phyloP scores from a whole-genome alignment of 2,797 vertebrate genomes.

The Podargus strigoides region DNA sequence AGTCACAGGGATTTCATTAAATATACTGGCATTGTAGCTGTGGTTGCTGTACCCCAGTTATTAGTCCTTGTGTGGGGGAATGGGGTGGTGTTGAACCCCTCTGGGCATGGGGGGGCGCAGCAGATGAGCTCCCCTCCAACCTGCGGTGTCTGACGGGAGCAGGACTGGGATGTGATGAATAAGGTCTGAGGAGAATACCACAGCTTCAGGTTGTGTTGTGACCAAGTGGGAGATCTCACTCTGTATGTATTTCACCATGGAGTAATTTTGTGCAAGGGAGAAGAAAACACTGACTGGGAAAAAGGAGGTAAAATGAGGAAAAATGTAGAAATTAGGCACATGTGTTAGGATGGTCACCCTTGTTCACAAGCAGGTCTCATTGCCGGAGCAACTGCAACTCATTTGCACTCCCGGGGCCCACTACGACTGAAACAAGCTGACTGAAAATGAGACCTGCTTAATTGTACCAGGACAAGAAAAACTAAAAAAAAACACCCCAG shows the following conservation, averaged over 20 bases:
- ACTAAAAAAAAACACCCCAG: too few species aligned
- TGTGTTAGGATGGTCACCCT: background rate
- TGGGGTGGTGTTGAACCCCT: too few species aligned
- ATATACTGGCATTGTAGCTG: rapidly evolving
- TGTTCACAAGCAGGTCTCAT: rapidly evolving
- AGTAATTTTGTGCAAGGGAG: background rate
- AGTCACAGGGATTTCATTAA: background rate
- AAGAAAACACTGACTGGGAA: background rate
- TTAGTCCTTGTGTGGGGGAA: background rate
- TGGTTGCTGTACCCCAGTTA: background rate
- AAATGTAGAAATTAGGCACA: background rate
- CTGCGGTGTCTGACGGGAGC: rapidly evolving
- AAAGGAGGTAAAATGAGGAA: background rate
- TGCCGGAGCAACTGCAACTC: background rate
- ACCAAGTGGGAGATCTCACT: background rate
- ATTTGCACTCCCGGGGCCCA: background rate
- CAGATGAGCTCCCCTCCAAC: background rate
- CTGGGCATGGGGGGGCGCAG: background rate
- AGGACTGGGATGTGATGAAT: background rate
- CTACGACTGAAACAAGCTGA: background rate
- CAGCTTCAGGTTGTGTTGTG: background rate
- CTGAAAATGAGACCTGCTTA: background rate
- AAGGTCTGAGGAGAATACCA: background rate
- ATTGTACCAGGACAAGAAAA: background rate
- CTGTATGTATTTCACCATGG: rapidly evolving